These are phyloP conservation scores for Lepeophtheirus nordmannii DNA, from an alignment of 2,888 invertebrate genomes.

Conservation along the genomic window DNA sequence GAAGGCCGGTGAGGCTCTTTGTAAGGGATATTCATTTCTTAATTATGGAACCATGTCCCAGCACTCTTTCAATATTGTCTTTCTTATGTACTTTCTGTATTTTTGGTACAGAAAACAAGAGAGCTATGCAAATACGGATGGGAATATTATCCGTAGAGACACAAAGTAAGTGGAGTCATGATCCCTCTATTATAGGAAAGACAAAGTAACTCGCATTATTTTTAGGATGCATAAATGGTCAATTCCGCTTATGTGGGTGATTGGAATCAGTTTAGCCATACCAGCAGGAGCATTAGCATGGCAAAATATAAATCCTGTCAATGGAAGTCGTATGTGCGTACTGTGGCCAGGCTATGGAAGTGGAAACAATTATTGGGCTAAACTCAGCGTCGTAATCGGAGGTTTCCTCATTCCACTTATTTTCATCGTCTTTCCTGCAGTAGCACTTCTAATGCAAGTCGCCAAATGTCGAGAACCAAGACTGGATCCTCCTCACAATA, in stretches of 20 bases:
- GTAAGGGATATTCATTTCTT: conserved; percentile 16
- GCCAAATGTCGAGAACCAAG: conserved; percentile 14
- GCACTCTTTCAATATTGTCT: conserved; percentile 14
- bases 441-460: conserved; percentile 23
- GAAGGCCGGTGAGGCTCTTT: conserved; percentile 12
- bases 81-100: conserved; percentile 11
- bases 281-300: conserved; percentile 21
- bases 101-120: conserved; percentile 24
- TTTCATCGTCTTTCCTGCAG: conserved; percentile 20
- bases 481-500: conserved; percentile 20
- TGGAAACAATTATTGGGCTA: background rate
- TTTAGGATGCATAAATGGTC: conserved; percentile 24
- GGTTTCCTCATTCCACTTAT: conserved; percentile 3
- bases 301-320: background rate
- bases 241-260: conserved; percentile 19
- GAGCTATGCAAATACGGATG: conserved; percentile 11
- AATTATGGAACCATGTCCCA: conserved; percentile 9
- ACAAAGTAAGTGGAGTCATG: conserved; percentile 14
- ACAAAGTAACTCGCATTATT: background rate
- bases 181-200: no score
- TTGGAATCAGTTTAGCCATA: conserved; percentile 20
- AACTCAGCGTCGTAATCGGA: conserved; percentile 1
- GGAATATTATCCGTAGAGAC: conserved; percentile 9
- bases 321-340: conserved; percentile 9
- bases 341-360: conserved; percentile 1